Evolutionary conservation across 2,113 vertebrate genomes (phyloP).

Genomic region (Struthidea cinerea): DNA sequence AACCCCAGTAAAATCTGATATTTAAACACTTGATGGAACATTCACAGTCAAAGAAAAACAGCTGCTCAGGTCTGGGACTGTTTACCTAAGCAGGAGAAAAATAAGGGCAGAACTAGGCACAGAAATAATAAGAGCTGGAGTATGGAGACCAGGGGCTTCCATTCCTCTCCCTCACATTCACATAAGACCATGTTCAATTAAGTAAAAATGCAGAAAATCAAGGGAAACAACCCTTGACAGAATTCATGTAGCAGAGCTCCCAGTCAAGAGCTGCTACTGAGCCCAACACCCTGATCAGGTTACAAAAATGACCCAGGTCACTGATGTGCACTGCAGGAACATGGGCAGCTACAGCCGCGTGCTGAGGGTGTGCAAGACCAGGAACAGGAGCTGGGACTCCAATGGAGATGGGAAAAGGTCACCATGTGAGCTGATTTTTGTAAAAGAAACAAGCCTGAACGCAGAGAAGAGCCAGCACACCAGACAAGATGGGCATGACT

Average conservation of each 20-base stretch:
- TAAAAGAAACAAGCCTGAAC: not conserved
- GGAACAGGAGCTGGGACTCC: not conserved
- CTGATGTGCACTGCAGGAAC: not conserved
- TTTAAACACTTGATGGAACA: not conserved
- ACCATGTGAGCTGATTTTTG: not conserved
- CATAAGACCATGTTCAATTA: not conserved
- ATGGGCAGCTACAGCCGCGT: fast-evolving
- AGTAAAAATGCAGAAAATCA: not conserved
- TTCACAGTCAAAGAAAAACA: not conserved
- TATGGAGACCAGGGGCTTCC: not conserved
- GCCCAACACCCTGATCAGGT: not conserved
- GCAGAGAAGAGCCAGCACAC: not conserved
- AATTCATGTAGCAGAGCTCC: not conserved
- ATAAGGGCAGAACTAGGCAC: not conserved
- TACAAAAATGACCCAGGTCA: not conserved
- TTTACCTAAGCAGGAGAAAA: not conserved
- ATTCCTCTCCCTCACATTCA: not conserved
- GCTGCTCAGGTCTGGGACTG: not conserved
- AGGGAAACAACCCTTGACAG: not conserved
- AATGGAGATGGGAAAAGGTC: not conserved
- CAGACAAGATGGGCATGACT: not conserved
- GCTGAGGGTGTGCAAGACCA: not conserved
- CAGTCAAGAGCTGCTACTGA: not conserved
- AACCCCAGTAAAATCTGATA: not conserved
- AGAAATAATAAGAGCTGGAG: not conserved